Conservation (phyloP, 1,140 invertebrate species). For the Formica selysi region DNA sequence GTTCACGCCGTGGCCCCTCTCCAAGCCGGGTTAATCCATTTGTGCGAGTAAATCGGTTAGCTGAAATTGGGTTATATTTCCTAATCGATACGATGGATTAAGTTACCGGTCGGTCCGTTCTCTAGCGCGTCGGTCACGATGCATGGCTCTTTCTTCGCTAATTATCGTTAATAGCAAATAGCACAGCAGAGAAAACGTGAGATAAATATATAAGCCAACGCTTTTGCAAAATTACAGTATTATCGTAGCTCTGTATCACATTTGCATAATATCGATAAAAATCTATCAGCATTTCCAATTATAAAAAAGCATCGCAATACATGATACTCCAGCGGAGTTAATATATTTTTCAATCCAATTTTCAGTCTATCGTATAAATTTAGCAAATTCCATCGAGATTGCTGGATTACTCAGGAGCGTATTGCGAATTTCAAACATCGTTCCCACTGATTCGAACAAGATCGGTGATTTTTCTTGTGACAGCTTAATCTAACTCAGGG, state of each 20-base stretch:
- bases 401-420: not conserved
- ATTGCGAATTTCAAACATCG: conserved; percentile 12
- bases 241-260: not conserved
- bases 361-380: not conserved
- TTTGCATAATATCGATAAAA: not conserved
- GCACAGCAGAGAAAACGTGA: conserved; percentile 1
- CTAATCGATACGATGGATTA: conserved; percentile 80
- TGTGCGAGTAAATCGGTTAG: conserved; percentile 77
- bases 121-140: conserved; percentile 35
- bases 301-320: not conserved
- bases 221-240: not conserved
- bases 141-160: conserved; percentile 52
- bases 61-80: conserved; percentile 80
- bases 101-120: conserved; percentile 66
- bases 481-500: conserved; percentile 37
- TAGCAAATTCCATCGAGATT: conserved; percentile 17
- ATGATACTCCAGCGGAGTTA: not conserved
- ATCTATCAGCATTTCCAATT: not conserved
- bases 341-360: conserved; percentile 23
- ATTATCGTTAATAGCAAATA: conserved; percentile 25
- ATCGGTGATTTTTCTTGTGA: conserved; percentile 37
- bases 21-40: conserved; percentile 76
- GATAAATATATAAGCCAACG: not conserved
- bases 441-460: conserved; percentile 29
- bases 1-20: conserved; percentile 65